phyloP scores from a whole-genome alignment of 1,140 invertebrate genomes.

The Drosophila pruinosa region DNA sequence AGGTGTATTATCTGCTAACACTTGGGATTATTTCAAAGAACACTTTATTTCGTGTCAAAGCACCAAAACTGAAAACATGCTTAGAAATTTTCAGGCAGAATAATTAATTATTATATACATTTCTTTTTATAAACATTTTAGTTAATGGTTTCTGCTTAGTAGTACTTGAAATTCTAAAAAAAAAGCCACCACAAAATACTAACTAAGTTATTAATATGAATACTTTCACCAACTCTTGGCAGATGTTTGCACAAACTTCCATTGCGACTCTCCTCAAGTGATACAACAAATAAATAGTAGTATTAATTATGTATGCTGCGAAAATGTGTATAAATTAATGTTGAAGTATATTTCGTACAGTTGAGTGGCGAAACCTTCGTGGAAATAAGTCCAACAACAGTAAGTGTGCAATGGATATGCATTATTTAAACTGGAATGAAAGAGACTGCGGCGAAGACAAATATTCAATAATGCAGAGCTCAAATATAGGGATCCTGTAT shows the following conservation, averaged over 20 bases:
- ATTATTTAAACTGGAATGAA: conserved; percentile 39
- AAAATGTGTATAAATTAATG: conserved; percentile 65
- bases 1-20: not conserved
- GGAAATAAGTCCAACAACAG: not conserved
- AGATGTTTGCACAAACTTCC: not conserved
- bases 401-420: conserved; percentile 30
- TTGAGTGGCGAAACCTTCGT: not conserved
- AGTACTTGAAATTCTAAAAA: no score
- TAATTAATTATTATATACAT: no score
- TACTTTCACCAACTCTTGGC: no score
- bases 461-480: conserved; percentile 59
- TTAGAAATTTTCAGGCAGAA: no score
- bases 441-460: conserved; percentile 39
- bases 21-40: no score
- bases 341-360: conserved; percentile 42
- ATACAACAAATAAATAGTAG: conserved; percentile 63
- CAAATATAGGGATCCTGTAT: conserved; percentile 8
- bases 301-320: conserved; percentile 68
- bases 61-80: no score
- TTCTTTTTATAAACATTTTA: no score
- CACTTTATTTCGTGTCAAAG: no score
- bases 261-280: conserved; percentile 22
- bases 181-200: no score
- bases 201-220: no score
- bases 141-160: no score